Percentiles rank a stretch among this genome's conserved stretches.
Conservation (phyloP, 2,113 vertebrate genomes). For the Salvator merianae region DNA sequence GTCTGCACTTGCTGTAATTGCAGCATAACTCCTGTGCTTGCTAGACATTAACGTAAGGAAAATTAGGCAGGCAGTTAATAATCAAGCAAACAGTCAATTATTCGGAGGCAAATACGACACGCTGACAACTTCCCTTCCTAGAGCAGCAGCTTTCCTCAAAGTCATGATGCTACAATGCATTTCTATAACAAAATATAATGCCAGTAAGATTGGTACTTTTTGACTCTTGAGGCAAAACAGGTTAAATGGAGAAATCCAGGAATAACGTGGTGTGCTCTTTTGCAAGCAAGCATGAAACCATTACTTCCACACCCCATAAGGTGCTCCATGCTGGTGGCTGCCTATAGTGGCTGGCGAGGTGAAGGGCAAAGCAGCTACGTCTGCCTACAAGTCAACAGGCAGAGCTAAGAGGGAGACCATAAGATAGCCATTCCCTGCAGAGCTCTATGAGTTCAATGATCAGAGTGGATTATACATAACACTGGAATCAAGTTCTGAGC, state of each 20-base stretch:
- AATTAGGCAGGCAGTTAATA: background rate
- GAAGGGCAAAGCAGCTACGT: too few relatives aligned
- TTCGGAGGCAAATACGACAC: background rate
- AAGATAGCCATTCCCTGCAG: too few relatives aligned
- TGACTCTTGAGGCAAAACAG: background rate
- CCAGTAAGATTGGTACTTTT: background rate
- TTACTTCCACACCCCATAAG: background rate
- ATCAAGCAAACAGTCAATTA: background rate
- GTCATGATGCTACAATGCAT: background rate
- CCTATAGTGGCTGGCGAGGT: too few relatives aligned
- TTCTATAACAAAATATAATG: background rate
- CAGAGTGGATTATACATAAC: too few relatives aligned
- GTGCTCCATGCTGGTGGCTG: background rate
- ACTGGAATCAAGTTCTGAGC: too few relatives aligned
- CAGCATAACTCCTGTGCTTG: background rate
- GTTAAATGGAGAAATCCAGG: background rate
- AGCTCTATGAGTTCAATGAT: background rate
- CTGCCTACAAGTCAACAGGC: too few relatives aligned
- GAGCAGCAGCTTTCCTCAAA: background rate
- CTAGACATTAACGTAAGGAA: background rate
- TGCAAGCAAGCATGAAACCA: background rate
- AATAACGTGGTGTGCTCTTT: background rate
- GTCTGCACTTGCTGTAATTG: background rate
- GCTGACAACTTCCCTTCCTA: background rate
- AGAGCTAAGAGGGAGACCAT: too few relatives aligned